A percentile compares a stretch with the other conserved stretches of the same genome.
phyloP scores from a whole-genome alignment of 2,113 vertebrate species.

The Bubo blakistoni region DNA sequence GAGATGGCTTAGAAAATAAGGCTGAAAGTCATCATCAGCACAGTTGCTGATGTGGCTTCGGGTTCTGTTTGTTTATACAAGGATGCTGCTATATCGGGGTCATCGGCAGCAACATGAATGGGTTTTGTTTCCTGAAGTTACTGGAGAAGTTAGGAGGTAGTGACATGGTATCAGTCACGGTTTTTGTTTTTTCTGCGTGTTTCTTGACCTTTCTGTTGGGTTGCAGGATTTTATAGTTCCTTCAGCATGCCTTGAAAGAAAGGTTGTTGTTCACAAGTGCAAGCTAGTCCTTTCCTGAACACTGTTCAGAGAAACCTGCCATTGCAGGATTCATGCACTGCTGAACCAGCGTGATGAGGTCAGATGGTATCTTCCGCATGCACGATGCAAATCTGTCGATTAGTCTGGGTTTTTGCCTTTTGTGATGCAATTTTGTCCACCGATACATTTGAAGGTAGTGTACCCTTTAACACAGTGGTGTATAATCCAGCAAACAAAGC shows the following conservation, averaged over 20 bases:
- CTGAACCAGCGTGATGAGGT: background rate
- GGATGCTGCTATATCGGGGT: background rate
- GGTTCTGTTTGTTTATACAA: background rate
- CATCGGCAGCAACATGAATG: background rate
- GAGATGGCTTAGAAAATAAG: background rate
- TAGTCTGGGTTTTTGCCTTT: background rate
- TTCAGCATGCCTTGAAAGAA: background rate
- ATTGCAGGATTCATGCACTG: background rate
- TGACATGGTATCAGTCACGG: background rate
- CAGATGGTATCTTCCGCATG: rapidly evolving
- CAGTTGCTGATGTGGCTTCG: background rate
- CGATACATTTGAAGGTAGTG: background rate
- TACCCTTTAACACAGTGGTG: background rate
- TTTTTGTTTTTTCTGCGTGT: background rate
- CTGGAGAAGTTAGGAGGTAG: background rate
- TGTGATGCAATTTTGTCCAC: background rate
- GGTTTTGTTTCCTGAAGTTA: background rate
- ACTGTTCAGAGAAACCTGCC: background rate
- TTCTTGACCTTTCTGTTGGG: background rate
- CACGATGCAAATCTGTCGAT: background rate
- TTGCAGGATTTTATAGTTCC: background rate
- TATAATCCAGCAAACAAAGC: background rate
- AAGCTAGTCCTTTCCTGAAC: background rate
- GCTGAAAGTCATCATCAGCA: background rate
- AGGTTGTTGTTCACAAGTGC: background rate